Conservation (phyloP, 2,797 vertebrate genomes). For the Pipistrellus nathusii region DNA sequence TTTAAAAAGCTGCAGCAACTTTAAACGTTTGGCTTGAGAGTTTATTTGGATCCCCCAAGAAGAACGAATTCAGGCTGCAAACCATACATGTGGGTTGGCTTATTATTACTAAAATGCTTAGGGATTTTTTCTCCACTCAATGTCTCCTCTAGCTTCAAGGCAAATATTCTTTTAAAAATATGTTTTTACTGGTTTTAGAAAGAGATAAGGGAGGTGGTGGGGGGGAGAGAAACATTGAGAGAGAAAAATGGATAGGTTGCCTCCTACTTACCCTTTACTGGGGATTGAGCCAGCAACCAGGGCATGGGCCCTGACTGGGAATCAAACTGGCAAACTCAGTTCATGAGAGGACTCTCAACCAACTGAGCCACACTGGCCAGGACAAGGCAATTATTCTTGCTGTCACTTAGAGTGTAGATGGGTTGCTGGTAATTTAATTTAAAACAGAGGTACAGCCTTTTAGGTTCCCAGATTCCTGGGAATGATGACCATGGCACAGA, state of each 20-base stretch:
- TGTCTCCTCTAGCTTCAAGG: not conserved
- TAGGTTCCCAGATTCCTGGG: not conserved
- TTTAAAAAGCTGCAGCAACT: not conserved
- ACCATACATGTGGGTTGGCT: not conserved
- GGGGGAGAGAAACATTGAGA: not conserved
- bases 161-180: not conserved
- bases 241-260: not conserved
- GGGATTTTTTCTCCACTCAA: not conserved
- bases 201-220: not conserved
- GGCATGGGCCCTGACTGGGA: not conserved
- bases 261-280: not conserved
- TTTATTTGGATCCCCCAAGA: not conserved
- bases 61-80: conserved; percentile 23
- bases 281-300: not conserved
- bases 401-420: not conserved
- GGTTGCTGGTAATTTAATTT: not conserved
- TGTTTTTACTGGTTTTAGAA: not conserved
- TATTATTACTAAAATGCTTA: conserved; percentile 3
- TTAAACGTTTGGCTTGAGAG: conserved; percentile 27
- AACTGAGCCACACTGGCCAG: not conserved
- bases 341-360: not conserved
- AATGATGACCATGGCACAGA: not conserved
- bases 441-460: not conserved
- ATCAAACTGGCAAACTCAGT: not conserved
- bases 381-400: not conserved